A percentile compares a stretch with the other conserved stretches of the same genome.
Conservation (phyloP, 2,888 invertebrate genomes). For the Athalia cordata region DNA sequence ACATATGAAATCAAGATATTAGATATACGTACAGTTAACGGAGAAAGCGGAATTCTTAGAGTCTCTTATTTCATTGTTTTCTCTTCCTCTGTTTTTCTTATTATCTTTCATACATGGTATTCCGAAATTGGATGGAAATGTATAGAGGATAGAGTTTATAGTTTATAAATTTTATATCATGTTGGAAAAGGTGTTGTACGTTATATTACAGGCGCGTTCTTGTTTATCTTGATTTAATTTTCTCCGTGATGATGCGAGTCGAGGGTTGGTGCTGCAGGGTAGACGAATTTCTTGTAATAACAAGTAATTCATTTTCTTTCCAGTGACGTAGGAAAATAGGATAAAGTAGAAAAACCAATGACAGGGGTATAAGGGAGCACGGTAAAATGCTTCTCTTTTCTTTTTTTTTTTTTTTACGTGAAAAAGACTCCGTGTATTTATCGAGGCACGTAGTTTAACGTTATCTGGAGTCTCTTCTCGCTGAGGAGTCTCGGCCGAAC, state of each 20-base stretch:
- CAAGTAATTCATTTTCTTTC: constrained; percentile 27
- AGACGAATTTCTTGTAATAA: background rate
- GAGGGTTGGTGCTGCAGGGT: background rate
- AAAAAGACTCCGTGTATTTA: constrained; percentile 66
- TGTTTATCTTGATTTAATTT: background rate
- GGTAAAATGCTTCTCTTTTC: constrained; percentile 9
- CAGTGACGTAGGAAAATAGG: constrained; percentile 23
- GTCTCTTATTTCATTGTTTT: too few relatives aligned
- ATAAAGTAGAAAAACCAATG: constrained; percentile 18
- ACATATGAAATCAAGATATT: too few relatives aligned
- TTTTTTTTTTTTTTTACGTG: constrained; percentile 37
- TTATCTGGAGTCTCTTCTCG: constrained; percentile 62
- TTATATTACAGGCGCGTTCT: too few relatives aligned
- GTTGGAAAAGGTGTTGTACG: too few relatives aligned
- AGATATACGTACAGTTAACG: too few relatives aligned
- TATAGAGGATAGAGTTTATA: too few relatives aligned
- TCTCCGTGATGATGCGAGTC: background rate
- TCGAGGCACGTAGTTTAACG: constrained; percentile 65
- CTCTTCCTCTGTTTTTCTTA: too few relatives aligned
- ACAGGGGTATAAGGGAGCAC: background rate
- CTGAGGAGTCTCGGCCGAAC: background rate
- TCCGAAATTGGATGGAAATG: too few relatives aligned
- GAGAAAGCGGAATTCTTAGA: too few relatives aligned
- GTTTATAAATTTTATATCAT: too few relatives aligned
- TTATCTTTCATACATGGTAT: too few relatives aligned